These are phyloP conservation scores for Metopia argyrocephala DNA, from an alignment of 2,888 invertebrate species.

Conservation along the genomic window DNA sequence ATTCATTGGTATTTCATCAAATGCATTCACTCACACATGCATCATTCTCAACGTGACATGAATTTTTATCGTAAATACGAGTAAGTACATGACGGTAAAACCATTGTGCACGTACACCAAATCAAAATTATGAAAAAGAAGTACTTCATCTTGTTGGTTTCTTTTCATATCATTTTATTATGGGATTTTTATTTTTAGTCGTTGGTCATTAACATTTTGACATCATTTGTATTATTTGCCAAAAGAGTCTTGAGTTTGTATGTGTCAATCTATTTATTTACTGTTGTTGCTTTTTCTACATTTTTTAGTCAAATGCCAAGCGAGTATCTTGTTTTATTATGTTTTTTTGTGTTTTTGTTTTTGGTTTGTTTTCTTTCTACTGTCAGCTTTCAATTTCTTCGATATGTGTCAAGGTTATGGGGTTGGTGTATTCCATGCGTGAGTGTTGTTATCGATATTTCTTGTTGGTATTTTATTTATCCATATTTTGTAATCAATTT, in stretches of 20 bases:
- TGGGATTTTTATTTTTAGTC: neutral
- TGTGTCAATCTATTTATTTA: conserved; percentile 25
- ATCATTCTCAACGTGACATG: neutral
- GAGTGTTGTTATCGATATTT: neutral
- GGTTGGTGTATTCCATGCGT: conserved; percentile 1
- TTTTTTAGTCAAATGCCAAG: conserved; percentile 9
- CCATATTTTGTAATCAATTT: conserved; percentile 40
- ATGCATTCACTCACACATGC: neutral
- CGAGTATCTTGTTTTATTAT: neutral
- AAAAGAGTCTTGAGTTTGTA: conserved; percentile 14
- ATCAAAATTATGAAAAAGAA: neutral
- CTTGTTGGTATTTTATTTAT: conserved; percentile 5
- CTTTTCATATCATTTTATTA: neutral
- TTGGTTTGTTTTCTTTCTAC: too few species aligned
- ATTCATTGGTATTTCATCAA: conserved; percentile 3
- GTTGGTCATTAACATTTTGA: conserved; percentile 52
- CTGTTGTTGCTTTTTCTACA: conserved; percentile 12
- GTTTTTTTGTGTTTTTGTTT: too few species aligned
- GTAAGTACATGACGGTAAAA: neutral
- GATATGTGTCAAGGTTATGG: conserved; percentile 56
- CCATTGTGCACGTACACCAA: conserved; percentile 19
- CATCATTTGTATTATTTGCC: conserved; percentile 38
- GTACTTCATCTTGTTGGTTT: neutral
- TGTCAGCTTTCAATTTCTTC: conserved; percentile 7
- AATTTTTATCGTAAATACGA: neutral